A percentile compares a stretch with the other conserved stretches of the same genome.
phyloP scores from a whole-genome alignment of 2,113 vertebrate species.

The Mormoops blainvillei region DNA sequence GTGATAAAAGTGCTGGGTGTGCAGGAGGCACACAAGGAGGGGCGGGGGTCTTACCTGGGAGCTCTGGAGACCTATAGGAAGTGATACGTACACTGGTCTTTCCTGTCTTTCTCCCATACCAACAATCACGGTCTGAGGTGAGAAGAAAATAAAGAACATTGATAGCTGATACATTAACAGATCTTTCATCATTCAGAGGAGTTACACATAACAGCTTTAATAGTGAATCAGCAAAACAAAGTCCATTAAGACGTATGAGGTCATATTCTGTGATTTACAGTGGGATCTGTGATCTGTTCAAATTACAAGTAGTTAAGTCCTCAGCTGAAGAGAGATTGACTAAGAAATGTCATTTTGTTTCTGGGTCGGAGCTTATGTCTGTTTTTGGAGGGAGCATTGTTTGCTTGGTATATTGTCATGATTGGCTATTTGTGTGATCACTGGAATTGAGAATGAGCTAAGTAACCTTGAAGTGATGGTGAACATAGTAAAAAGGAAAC shows the following conservation, averaged over 20 bases:
- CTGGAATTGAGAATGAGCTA: not conserved
- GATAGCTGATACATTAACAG: not conserved
- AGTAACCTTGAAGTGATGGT: not conserved
- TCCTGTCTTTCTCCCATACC: not conserved
- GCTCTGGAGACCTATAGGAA: not conserved
- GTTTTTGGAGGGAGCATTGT: not conserved
- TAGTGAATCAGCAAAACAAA: conserved; percentile 12
- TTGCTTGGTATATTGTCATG: not conserved
- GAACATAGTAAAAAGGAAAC: not conserved
- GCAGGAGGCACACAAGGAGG: not conserved
- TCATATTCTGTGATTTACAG: not conserved
- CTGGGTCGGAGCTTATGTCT: not conserved
- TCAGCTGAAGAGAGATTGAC: not conserved
- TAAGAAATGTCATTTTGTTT: not conserved
- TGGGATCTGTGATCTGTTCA: not conserved
- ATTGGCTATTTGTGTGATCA: not conserved
- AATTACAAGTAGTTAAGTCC: not conserved
- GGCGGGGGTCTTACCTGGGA: not conserved
- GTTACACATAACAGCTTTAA: conserved; percentile 13
- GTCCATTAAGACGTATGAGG: not conserved
- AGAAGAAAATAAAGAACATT: not conserved
- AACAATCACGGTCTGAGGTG: not conserved
- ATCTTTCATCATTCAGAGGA: not conserved
- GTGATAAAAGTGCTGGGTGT: not conserved
- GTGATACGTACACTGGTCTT: not conserved